Evolutionary conservation across 2,888 invertebrate genomes (phyloP).

Genomic region (Psococerastis gibbosa): DNA sequence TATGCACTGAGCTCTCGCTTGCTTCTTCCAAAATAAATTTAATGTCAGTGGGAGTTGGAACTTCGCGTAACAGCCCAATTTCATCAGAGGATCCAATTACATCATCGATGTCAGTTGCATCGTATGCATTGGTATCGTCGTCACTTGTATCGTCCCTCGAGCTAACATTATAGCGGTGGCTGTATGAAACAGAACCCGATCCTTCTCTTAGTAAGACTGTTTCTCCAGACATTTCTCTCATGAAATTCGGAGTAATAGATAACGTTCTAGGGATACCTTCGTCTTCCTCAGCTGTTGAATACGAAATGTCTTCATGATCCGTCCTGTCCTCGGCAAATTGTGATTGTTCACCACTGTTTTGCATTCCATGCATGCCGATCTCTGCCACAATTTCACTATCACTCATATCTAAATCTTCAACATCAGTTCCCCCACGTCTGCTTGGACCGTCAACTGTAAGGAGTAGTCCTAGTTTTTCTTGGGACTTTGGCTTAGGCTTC

Average conservation of each 20-base stretch:
- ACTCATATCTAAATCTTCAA: slow-evolving; percentile 27
- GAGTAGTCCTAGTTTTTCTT: neutral
- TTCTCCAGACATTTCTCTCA: slow-evolving; percentile 21
- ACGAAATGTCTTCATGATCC: slow-evolving; percentile 27
- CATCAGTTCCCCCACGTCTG: slow-evolving; percentile 22
- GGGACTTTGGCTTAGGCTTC: neutral
- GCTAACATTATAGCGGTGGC: neutral
- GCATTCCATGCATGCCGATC: slow-evolving; percentile 14
- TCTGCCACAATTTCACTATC: slow-evolving; percentile 19
- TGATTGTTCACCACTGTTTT: slow-evolving; percentile 12
- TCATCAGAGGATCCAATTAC: slow-evolving; percentile 19
- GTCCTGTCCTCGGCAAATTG: slow-evolving; percentile 20
- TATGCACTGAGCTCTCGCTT: slow-evolving; percentile 27
- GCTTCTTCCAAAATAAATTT: slow-evolving; percentile 23
- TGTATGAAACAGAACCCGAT: neutral
- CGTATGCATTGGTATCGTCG: slow-evolving; percentile 26
- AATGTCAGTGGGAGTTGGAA: slow-evolving; percentile 22
- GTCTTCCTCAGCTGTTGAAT: slow-evolving; percentile 25
- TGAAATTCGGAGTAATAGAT: slow-evolving; percentile 20
- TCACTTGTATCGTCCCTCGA: slow-evolving; percentile 14
- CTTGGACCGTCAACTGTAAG: neutral
- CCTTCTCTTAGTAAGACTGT: slow-evolving; percentile 13
- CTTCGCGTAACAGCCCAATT: slow-evolving; percentile 19
- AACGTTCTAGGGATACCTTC: slow-evolving; percentile 16
- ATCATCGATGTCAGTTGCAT: slow-evolving; percentile 28